Evolutionary conservation across 1,140 invertebrate species (phyloP).

Genomic region (Dendrolimus punctatus): DNA sequence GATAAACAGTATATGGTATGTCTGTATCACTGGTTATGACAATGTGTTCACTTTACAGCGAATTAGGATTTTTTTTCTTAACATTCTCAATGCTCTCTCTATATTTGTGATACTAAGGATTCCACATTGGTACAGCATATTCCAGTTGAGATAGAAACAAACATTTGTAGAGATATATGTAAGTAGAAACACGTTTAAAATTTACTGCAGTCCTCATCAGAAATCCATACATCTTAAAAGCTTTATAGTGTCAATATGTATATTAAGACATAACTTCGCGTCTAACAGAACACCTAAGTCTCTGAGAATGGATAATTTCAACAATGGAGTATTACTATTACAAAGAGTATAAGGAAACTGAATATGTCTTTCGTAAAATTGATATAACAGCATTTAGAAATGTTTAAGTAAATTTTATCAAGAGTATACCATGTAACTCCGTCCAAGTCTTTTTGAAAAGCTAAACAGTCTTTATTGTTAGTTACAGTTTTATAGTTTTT

Average conservation of each 20-base stretch:
- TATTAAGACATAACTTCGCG: not conserved
- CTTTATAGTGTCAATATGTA: slow-evolving; percentile 13
- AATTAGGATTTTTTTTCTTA: slow-evolving; percentile 8
- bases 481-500: slow-evolving; percentile 34
- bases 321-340: slow-evolving; percentile 1
- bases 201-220: slow-evolving; percentile 7
- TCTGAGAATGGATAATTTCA: not conserved
- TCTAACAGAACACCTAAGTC: slow-evolving; percentile 8
- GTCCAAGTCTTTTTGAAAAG: slow-evolving; percentile 19
- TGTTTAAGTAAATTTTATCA: slow-evolving; percentile 20
- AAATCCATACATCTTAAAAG: slow-evolving; percentile 16
- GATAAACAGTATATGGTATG: too few relatives aligned
- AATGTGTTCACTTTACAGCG: too few relatives aligned
- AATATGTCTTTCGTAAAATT: slow-evolving; percentile 14
- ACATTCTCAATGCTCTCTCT: slow-evolving; percentile 6
- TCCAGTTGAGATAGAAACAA: slow-evolving; percentile 12
- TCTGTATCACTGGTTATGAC: too few relatives aligned
- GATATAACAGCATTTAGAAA: slow-evolving; percentile 22
- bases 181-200: slow-evolving; percentile 9
- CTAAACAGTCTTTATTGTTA: slow-evolving; percentile 7
- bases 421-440: slow-evolving; percentile 18
- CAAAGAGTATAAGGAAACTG: not conserved
- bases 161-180: slow-evolving; percentile 9
- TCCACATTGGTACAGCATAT: slow-evolving; percentile 16
- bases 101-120: slow-evolving; percentile 13